Base-by-base conservation (phyloP, 2,113 vertebrate genomes). In the Excalfactoria chinensis region DNA sequence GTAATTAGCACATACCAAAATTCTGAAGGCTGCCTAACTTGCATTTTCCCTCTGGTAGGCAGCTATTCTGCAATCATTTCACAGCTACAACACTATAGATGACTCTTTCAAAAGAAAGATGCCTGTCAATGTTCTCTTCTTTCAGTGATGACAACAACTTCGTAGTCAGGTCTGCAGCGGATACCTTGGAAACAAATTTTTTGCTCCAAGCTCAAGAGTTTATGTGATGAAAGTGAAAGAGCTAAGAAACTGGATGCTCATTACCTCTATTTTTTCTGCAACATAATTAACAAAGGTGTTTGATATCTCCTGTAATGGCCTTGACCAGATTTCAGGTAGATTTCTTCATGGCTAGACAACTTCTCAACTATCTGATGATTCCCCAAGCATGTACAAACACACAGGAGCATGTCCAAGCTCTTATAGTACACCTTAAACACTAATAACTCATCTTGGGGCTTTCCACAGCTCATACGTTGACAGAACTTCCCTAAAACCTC, bases 1-100 rank as follows among this genome's bases (percentile, higher is more conserved):
- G 35, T 88, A 93, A 96, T 96, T 95, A 95, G 89, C 5, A 17
- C 60, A 53, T 63, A 91, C 11, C 68, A 90, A 95, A 95, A 75
- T 80, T 91, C 83, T 94, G 77, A 51, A 86, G 67, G 85, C 90
- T 89, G 40, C 60, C 66, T 86, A 68, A 82, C 48, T 91, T 91
- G 30, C 20, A 18, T 74, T 86, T 60, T 78, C 46, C 43, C 69
- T 93, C 35, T 80, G 32, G 28, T 74, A 93, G 80, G 14, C 77
- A 91, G 86, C 43, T 71, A 62, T 84, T 56, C 35, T 79, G 48
- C 70, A 92, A 46, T 83, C 53, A 62, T 22, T 72, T 68, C 88
- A 46, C 46, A 73, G 59, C 82, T 88, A 79, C 53, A 34, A 35
- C 28, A 68, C 43, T 71, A 51, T 41, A 32, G 13, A 88, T 13